These are phyloP conservation scores for Prenolepis imparis DNA, from an alignment of 2,888 invertebrate genomes.

Conservation along the genomic window DNA sequence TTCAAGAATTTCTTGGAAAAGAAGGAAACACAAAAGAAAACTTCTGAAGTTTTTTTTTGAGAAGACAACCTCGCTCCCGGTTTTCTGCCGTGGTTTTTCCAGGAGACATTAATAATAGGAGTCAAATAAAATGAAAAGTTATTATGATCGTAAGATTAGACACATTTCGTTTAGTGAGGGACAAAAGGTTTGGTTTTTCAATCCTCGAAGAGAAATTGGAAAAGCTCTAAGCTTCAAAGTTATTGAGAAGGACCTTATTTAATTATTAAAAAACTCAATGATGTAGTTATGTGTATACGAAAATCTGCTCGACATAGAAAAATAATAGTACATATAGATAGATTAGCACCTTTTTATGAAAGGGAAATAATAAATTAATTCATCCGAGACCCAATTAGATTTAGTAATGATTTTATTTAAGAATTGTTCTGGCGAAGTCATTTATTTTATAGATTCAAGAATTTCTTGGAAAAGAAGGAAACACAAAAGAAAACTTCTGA, in stretches of 20 bases:
- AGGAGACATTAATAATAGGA: too few relatives aligned
- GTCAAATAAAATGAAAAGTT: too few relatives aligned
- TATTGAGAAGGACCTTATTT: conserved; percentile 6
- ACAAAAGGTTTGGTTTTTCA: neutral
- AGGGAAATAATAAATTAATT: neutral
- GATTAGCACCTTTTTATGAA: neutral
- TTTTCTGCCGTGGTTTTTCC: too few relatives aligned
- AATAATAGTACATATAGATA: neutral
- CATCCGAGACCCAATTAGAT: too few relatives aligned
- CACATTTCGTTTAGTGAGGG: neutral
- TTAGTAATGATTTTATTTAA: too few relatives aligned
- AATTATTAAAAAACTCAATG: neutral
- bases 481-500: neutral
- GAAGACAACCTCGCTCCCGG: too few relatives aligned
- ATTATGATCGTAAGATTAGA: neutral
- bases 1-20: too few relatives aligned
- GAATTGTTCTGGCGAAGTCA: too few relatives aligned
- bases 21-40: too few relatives aligned
- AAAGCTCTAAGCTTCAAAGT: conserved; percentile 9
- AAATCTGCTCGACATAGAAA: neutral
- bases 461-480: too few relatives aligned
- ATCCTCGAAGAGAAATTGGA: neutral
- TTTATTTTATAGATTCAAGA: too few relatives aligned
- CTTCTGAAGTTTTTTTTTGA: too few relatives aligned
- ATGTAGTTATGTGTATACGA: neutral